phyloP scores from a whole-genome alignment of 2,797 vertebrate genomes.

The Eutrigla gurnardus region DNA sequence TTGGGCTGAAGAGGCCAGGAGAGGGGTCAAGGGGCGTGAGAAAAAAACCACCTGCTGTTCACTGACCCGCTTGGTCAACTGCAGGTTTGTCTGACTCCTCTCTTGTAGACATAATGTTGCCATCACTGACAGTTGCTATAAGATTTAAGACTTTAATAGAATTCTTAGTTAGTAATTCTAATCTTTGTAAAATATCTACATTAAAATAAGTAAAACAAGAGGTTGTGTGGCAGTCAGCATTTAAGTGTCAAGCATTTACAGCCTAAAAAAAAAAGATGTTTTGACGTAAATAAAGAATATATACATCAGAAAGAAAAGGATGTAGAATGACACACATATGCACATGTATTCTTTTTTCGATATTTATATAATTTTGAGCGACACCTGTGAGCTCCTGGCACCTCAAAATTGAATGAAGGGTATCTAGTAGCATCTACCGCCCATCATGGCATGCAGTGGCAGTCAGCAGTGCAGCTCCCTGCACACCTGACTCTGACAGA shows the following conservation, averaged over 20 bases:
- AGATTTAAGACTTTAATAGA: background rate
- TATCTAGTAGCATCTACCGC: conserved; percentile 27
- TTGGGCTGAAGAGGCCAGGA: conserved; percentile 49
- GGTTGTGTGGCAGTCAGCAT: background rate
- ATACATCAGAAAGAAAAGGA: background rate
- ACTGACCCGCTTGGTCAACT: conserved; percentile 62
- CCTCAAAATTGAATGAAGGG: conserved; percentile 23
- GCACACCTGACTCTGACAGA: conserved; percentile 71
- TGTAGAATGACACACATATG: background rate
- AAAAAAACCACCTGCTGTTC: conserved; percentile 77
- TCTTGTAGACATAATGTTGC: no score
- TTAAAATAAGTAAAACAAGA: conserved; percentile 6
- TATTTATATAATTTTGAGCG: conserved; percentile 6
- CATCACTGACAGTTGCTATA: background rate
- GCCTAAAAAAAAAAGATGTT: background rate
- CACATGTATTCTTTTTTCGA: background rate
- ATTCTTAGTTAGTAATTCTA: background rate
- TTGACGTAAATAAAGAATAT: background rate
- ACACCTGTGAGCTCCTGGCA: background rate
- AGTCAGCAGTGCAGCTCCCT: conserved; percentile 51
- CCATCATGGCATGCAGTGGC: conserved; percentile 46
- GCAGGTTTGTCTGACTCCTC: conserved; percentile 12
- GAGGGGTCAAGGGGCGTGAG: conserved; percentile 73
- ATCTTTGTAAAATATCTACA: background rate
- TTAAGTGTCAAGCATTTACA: background rate